phyloP scores from a whole-genome alignment of 2,888 invertebrate genomes.

The Rhingia campestris region DNA sequence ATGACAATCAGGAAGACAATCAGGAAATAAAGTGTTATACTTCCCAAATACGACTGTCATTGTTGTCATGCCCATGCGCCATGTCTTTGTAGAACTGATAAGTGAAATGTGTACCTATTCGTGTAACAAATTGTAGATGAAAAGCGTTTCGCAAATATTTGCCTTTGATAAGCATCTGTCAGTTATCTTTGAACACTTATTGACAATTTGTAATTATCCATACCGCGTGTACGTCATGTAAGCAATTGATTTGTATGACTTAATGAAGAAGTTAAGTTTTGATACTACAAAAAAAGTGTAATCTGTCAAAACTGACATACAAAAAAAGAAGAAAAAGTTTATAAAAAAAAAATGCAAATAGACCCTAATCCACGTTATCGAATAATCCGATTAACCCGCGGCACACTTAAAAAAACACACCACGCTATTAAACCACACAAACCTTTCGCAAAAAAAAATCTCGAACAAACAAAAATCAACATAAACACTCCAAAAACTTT shows the following conservation, averaged over 20 bases:
- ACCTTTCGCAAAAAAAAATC: not conserved
- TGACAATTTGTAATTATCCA: not conserved
- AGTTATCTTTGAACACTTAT: not conserved
- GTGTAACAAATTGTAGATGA: not conserved
- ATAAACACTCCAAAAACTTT: constrained; percentile 22
- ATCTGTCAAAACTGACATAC: too few relatives aligned
- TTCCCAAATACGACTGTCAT: not conserved
- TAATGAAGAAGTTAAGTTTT: too few relatives aligned
- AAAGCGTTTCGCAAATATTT: not conserved
- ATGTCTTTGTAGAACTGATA: too few relatives aligned
- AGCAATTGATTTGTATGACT: too few relatives aligned
- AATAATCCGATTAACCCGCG: too few relatives aligned
- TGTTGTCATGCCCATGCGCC: not conserved
- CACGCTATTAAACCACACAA: not conserved
- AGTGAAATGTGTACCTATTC: too few relatives aligned
- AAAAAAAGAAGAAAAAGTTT: too few relatives aligned
- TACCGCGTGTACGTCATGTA: too few relatives aligned
- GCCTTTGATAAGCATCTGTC: not conserved
- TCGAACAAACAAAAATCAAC: constrained; percentile 20
- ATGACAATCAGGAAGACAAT: not conserved
- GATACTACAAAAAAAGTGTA: too few relatives aligned
- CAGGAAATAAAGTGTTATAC: not conserved
- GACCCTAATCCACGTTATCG: too few relatives aligned
- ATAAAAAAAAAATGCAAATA: too few relatives aligned
- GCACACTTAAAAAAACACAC: not conserved